Base-by-base conservation (phyloP, 2,113 vertebrate species). In the Todiramphus saurophagus region DNA sequence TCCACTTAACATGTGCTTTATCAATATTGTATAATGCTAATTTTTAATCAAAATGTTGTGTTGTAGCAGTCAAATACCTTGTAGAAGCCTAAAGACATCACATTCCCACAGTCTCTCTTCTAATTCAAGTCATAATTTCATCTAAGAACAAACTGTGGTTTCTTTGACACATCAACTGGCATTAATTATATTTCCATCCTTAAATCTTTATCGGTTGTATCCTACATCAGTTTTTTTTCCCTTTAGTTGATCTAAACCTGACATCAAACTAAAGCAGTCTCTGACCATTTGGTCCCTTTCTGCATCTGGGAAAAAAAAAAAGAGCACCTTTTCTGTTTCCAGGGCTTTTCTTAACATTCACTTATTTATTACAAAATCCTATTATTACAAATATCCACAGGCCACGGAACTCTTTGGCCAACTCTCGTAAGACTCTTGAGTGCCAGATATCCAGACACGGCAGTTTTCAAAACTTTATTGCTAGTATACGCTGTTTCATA, bases 21-120 rank as follows among this genome's bases (percentile, higher is more conserved):
- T 94, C 96, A 95, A 95, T 96, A 96, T 91, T 93, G 73, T 79
- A 82, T 77, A 94, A 89, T 83, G 87, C 93, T 94, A 73, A 94
- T 94, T 97, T 94, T 94, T 94, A 92, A 94, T 91, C 94, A 93
- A 74, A 89, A 92, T 1, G 0, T 70, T 94, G 74, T 89, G 91
- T 87, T 92, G 83, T 51, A 89, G 66, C 16, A 48, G 89, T 79
- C 86, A 89, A 91, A 96, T 43, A 53, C 77, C 62, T 89, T 87
- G 83, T 46, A 93, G 33, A 43, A 91, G 79, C 35, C 89, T 84
- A 83, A 73, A 92, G 55, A 94, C 70, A 95, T 87, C 87, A 79
- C 70, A 89, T 91, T 62, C 70, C 73, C 11, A 3, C 44, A 94
- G 74, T 85, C 67, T 55, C 59, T 87, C 93, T 94, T 91, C 83